Evolutionary conservation across 2,797 vertebrate species (phyloP).

Genomic region (Potorous gilbertii): DNA sequence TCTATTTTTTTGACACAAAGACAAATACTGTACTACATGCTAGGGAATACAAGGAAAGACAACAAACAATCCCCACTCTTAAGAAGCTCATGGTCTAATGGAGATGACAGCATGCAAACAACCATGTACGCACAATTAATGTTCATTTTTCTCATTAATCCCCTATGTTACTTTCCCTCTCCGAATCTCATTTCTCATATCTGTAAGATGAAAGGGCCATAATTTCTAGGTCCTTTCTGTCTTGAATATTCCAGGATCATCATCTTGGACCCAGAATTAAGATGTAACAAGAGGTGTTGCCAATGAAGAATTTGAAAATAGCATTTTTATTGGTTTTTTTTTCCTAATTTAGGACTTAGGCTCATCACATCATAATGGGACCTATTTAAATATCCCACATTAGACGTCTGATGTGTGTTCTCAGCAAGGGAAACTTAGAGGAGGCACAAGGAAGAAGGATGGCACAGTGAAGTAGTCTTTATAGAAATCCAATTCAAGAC

Average conservation of each 20-base stretch:
- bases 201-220: not conserved
- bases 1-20: not conserved
- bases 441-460: not conserved
- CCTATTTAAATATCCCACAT: not conserved
- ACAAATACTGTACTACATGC: not conserved
- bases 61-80: not conserved
- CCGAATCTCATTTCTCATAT: not conserved
- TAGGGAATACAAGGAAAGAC: not conserved
- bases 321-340: not conserved
- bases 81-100: not conserved
- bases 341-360: not conserved
- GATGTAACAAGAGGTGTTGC: not conserved
- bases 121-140: not conserved
- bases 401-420: not conserved
- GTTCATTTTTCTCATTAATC: not conserved
- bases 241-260: not conserved
- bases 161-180: not conserved
- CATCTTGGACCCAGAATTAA: not conserved
- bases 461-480: not conserved
- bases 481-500: not conserved
- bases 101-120: not conserved
- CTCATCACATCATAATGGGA: not conserved
- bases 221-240: not conserved
- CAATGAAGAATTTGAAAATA: not conserved
- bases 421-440: not conserved